A percentile compares a stretch with the other conserved stretches of the same genome.
These are phyloP conservation scores for Apostichopus japonicus DNA, from an alignment of 35 echinoderm and acorn worm species.

Conservation along the genomic window DNA sequence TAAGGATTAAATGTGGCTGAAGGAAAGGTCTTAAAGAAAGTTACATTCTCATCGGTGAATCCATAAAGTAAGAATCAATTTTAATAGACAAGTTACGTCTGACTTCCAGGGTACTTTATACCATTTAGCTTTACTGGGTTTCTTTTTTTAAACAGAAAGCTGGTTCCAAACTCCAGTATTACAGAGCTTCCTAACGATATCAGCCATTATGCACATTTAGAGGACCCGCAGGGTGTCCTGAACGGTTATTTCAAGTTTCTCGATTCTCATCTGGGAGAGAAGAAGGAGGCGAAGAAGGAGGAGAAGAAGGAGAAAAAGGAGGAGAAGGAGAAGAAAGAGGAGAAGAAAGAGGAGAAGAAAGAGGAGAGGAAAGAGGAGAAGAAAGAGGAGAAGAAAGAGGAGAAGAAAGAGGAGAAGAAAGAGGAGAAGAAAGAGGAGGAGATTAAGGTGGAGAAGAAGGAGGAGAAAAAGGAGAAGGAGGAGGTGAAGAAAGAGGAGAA, in stretches of 20 bases:
- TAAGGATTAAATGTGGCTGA: too few relatives aligned
- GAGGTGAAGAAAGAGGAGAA: not conserved
- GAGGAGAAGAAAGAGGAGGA: not conserved
- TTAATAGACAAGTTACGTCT: too few relatives aligned
- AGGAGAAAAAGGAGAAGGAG: not conserved
- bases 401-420: not conserved
- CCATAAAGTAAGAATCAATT: too few relatives aligned
- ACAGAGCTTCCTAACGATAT: conserved; percentile 67
- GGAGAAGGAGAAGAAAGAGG: not conserved
- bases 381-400: not conserved
- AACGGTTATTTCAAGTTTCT: conserved; percentile 78
- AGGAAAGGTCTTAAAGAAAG: too few relatives aligned
- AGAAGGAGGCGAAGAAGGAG: not conserved
- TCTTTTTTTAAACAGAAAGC: conserved; percentile 36
- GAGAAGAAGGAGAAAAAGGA: not conserved
- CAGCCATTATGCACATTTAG: conserved; percentile 90
- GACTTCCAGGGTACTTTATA: too few relatives aligned
- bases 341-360: not conserved
- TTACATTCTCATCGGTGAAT: too few relatives aligned
- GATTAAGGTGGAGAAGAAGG: not conserved
- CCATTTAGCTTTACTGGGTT: too few relatives aligned
- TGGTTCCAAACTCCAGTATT: conserved; percentile 85
- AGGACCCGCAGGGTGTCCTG: conserved; percentile 75
- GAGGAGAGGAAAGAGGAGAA: not conserved
- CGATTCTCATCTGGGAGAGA: conserved; percentile 11